Evolutionary conservation across 2,113 vertebrate genomes (phyloP), one percentile per base, ranked within the genome.

Genomic region (Agelaius tricolor): DNA sequence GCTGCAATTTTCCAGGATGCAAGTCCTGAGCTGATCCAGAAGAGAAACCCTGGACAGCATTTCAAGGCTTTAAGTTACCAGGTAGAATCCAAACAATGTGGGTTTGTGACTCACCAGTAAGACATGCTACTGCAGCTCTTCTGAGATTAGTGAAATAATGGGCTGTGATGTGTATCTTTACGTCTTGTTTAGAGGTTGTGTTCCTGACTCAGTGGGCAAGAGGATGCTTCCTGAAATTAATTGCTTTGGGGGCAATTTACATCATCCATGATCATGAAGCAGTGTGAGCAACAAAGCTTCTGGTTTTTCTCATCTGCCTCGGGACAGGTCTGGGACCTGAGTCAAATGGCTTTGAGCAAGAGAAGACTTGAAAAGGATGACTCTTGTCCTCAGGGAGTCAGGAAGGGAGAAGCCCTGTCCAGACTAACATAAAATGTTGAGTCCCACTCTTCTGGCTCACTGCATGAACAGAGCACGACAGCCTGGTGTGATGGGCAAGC

Each of bases 341-440:
- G 59, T 86, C 85, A 92, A 83, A 74, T 63, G 79, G 66, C 77
- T 93, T 93, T 47, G 77, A 80, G 90, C 88, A 80, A 93, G 90
- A 86, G 39, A 46, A 90, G 67, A 43, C 83, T 80, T 96, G 90
- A 85, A 96, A 93, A 71, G 35, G 35, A 71, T 85, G 67, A 59
- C 31, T 82, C 67, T 77, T 58, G 59, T 71, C 75, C 23, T 90
- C 68, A 81, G 80, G 41, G 28, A 69, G 79, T 67, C 47, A 74
- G 33, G 10, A 57, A 84, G 10, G 84, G 22, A 83, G 51, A 77
- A 90, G 19, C 39, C 67, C 43, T 75, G 75, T 88, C 46, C 54
- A 83, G 59, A 58, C 15, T 59, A 46, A 37, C 18, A 27, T 49
- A 7, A 9, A 30, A 81, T 31, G 43, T 66, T 74, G 57, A 66